These are phyloP conservation scores for Erebia ligea DNA, from an alignment of 2,888 invertebrate species.

Conservation along the genomic window DNA sequence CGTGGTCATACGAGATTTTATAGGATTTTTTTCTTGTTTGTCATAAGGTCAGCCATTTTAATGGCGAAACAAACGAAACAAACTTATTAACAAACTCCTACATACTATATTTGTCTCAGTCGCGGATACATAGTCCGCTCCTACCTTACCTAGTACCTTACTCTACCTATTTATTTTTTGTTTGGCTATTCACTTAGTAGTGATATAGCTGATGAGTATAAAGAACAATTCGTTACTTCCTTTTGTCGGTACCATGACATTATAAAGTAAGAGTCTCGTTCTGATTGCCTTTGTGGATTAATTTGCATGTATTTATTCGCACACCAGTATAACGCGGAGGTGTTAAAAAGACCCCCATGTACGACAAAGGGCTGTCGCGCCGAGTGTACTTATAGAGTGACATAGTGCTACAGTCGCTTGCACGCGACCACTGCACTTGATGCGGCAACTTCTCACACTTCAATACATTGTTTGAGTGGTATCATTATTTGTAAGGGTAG, in stretches of 20 bases:
- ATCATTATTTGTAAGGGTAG: slow-evolving; percentile 18
- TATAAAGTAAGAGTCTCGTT: background rate
- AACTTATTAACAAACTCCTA: too few relatives aligned
- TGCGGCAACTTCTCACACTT: slow-evolving; percentile 38
- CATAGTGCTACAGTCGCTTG: slow-evolving; percentile 31
- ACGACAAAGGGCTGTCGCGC: slow-evolving; percentile 38
- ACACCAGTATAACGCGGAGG: slow-evolving; percentile 27
- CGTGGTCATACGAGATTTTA: too few relatives aligned
- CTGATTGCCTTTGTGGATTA: background rate
- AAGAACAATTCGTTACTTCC: too few relatives aligned
- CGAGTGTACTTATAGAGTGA: slow-evolving; percentile 34
- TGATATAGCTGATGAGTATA: too few relatives aligned
- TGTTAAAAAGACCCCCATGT: slow-evolving; percentile 38
- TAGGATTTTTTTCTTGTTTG: too few relatives aligned
- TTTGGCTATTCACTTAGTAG: too few relatives aligned
- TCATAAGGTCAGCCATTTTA: too few relatives aligned
- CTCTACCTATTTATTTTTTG: too few relatives aligned
- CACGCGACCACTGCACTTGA: slow-evolving; percentile 27
- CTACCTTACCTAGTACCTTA: too few relatives aligned
- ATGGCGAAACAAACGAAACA: too few relatives aligned
- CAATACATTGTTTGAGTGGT: slow-evolving; percentile 21
- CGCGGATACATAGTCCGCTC: too few relatives aligned
- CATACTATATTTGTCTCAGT: too few relatives aligned
- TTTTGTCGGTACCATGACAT: background rate
- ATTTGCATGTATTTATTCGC: slow-evolving; percentile 13